Conservation (phyloP, 1,140 invertebrate genomes). For the Magallana angulata region DNA sequence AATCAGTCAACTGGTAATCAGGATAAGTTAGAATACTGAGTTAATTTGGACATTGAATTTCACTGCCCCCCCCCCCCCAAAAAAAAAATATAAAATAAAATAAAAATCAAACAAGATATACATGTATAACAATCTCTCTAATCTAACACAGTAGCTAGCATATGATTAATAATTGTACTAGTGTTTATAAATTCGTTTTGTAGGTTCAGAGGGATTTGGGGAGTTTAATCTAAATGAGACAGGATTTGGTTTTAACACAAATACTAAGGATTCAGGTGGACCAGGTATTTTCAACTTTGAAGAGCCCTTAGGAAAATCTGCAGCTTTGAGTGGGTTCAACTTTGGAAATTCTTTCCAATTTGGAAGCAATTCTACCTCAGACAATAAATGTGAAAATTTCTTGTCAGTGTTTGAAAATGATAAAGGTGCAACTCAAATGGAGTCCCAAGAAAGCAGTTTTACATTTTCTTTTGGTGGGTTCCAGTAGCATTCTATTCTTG, state of each 20-base stretch:
- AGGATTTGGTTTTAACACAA: background rate
- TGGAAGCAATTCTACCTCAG: background rate
- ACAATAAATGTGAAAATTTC: conserved; percentile 9
- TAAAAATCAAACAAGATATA: no score
- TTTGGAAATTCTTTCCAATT: conserved; percentile 4
- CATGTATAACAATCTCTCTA: background rate
- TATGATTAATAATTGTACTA: no score
- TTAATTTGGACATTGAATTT: background rate
- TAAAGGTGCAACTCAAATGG: conserved; percentile 9
- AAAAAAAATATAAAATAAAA: no score
- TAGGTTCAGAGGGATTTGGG: background rate
- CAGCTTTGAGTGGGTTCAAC: background rate
- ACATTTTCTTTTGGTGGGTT: conserved; percentile 11
- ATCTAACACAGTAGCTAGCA: background rate
- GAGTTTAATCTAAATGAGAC: background rate
- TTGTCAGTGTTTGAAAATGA: conserved; percentile 4
- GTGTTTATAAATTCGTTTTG: no score
- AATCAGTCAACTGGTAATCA: background rate
- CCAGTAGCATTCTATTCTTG: background rate
- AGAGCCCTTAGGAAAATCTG: background rate
- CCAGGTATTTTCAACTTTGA: background rate
- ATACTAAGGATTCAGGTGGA: background rate
- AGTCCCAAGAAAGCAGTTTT: conserved; percentile 8
- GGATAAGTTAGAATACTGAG: background rate
- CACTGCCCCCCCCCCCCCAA: background rate